phyloP scores from a whole-genome alignment of 2,797 vertebrate genomes.

The Rallus crepitans region DNA sequence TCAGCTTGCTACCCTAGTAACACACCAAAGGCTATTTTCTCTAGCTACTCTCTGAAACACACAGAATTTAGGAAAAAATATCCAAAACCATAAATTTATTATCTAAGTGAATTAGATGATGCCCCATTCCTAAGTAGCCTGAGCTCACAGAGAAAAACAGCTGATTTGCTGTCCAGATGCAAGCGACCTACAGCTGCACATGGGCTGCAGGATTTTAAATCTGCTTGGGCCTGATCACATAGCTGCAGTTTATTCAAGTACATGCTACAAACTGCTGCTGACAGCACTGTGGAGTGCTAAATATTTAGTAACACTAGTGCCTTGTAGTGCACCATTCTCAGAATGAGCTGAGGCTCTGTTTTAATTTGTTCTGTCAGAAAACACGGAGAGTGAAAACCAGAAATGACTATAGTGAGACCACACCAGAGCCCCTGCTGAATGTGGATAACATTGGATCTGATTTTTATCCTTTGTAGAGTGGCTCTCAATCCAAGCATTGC shows the following conservation, averaged over 20 bases:
- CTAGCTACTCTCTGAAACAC: not conserved
- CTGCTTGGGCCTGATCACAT: rapidly evolving
- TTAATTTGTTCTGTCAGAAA: not conserved
- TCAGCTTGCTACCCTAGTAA: not conserved
- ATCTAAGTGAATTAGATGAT: not conserved
- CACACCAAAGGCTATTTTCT: not conserved
- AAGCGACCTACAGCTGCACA: not conserved
- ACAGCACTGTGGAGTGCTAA: not conserved
- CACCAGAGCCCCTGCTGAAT: not conserved
- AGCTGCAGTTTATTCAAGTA: not conserved
- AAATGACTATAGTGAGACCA: not conserved
- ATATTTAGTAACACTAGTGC: not conserved
- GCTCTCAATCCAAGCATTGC: not conserved
- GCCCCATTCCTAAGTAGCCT: not conserved
- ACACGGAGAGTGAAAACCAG: not conserved
- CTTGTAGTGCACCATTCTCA: rapidly evolving
- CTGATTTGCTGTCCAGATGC: not conserved
- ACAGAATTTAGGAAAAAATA: not conserved
- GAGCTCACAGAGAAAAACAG: not conserved
- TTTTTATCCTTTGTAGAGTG: not conserved
- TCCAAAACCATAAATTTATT: too few relatives aligned
- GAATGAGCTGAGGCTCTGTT: not conserved
- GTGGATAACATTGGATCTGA: not conserved
- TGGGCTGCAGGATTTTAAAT: not conserved
- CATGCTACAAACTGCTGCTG: not conserved